Evolutionary conservation across 2,113 vertebrate genomes (phyloP).

Genomic region (Okapia johnstoni): DNA sequence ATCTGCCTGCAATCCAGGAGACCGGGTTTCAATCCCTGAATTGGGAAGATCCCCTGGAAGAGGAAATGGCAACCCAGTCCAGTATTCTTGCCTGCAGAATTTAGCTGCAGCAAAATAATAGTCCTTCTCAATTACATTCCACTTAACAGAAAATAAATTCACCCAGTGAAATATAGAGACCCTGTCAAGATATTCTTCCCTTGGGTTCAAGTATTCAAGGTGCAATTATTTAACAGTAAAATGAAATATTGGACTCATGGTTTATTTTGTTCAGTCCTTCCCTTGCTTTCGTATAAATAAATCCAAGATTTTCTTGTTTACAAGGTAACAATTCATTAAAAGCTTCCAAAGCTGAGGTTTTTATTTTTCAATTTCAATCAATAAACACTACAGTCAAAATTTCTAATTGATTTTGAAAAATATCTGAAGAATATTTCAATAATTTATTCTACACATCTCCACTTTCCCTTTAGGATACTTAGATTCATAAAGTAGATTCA

Average conservation of each 20-base stretch:
- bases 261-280: neutral
- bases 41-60: neutral
- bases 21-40: accelerated
- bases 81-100: neutral
- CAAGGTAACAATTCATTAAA: neutral
- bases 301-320: neutral
- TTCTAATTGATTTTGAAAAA: neutral
- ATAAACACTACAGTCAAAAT: neutral
- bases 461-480: neutral
- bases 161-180: neutral
- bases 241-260: neutral
- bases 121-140: neutral
- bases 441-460: neutral
- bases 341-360: neutral
- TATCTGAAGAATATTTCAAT: neutral
- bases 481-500: neutral
- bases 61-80: neutral
- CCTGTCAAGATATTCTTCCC: neutral
- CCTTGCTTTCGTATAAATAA: neutral
- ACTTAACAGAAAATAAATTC: neutral
- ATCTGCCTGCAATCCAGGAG: neutral
- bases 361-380: neutral
- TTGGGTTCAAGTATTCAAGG: neutral
- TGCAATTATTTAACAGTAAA: neutral
- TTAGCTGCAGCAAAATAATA: neutral